phyloP scores from a whole-genome alignment of 2,797 vertebrate genomes.

The Pangasius mekongensis region DNA sequence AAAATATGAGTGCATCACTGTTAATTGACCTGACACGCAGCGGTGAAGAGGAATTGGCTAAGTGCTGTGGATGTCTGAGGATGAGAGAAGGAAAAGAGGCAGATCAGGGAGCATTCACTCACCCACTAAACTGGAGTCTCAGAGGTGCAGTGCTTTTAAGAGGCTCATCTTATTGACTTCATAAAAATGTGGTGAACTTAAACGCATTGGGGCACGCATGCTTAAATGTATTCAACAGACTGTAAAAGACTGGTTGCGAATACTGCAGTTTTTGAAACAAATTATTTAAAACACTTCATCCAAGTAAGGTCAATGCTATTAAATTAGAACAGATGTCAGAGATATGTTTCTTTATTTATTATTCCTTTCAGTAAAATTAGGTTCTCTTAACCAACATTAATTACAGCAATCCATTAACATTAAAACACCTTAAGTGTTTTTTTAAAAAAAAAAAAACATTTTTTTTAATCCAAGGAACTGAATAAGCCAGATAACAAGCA shows the following conservation, averaged over 20 bases:
- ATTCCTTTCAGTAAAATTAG: not conserved
- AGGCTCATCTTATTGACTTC: conserved; percentile 31
- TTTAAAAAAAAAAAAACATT: too few relatives aligned
- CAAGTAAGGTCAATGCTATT: not conserved
- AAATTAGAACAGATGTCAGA: not conserved
- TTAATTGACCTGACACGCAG: conserved; percentile 77
- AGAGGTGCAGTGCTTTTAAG: conserved; percentile 28
- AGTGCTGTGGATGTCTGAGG: conserved; percentile 21
- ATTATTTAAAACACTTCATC: not conserved
- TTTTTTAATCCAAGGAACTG: not conserved
- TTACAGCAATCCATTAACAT: not conserved
- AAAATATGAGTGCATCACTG: conserved; percentile 69
- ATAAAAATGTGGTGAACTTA: conserved; percentile 23
- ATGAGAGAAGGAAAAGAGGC: conserved; percentile 28
- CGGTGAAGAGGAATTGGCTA: conserved; percentile 51
- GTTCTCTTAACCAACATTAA: not conserved
- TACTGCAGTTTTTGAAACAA: not conserved
- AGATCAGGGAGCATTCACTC: conserved; percentile 15
- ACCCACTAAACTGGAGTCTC: conserved; percentile 27
- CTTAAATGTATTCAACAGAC: not conserved
- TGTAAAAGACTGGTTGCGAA: not conserved
- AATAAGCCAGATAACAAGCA: not conserved
- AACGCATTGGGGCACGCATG: not conserved
- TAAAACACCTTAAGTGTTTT: not conserved
- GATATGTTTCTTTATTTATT: not conserved